These are phyloP conservation scores for Vulpes lagopus DNA, from an alignment of 2,113 vertebrate genomes.

Conservation along the genomic window DNA sequence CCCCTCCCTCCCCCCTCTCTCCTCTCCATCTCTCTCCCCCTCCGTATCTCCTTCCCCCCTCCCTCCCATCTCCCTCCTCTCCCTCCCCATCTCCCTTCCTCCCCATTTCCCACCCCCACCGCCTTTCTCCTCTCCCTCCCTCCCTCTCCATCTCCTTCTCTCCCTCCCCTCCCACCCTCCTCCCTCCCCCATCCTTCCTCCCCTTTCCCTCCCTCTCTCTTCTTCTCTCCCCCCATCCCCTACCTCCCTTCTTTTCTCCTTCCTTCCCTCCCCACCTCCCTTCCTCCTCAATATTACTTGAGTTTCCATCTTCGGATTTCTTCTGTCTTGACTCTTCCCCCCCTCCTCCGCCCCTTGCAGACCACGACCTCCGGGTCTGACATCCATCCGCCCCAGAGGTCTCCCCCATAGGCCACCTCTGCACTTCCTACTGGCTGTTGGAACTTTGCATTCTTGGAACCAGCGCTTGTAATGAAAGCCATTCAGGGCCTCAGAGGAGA, in stretches of 20 bases:
- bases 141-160: not conserved
- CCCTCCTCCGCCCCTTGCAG: not conserved
- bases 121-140: not conserved
- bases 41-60: too few relatives aligned
- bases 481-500: too few relatives aligned
- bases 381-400: not conserved
- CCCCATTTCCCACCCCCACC: too few relatives aligned
- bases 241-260: rapidly evolving
- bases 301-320: not conserved
- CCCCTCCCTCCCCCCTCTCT: not conserved
- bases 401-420: too few relatives aligned
- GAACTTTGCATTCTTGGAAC: not conserved
- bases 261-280: rapidly evolving
- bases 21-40: rapidly evolving
- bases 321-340: not conserved
- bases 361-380: not conserved
- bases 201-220: too few relatives aligned
- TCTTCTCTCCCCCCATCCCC: not conserved
- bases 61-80: not conserved
- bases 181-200: too few relatives aligned
- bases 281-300: not conserved
- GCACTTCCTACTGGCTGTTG: rapidly evolving
- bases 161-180: not conserved
- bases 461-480: not conserved
- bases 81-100: not conserved